Percentiles rank a stretch among this genome's conserved stretches.
These are phyloP conservation scores for Campylomormyrus tamandua DNA, from an alignment of 2,113 vertebrate species.

Conservation along the genomic window DNA sequence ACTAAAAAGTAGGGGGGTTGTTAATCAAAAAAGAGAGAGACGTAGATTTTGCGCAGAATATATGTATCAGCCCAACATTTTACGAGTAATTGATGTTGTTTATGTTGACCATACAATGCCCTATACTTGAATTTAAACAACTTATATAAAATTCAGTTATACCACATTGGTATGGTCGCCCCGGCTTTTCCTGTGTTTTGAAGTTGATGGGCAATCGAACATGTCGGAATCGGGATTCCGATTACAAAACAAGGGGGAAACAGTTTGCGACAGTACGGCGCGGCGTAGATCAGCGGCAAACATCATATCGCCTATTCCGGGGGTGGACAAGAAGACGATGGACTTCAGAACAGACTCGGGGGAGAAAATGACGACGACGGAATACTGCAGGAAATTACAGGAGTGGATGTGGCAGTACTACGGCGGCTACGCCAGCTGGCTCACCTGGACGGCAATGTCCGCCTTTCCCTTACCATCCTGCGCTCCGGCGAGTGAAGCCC, in stretches of 20 bases:
- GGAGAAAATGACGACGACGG: conserved; percentile 48
- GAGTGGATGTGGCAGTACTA: conserved; percentile 95
- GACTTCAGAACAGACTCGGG: background rate
- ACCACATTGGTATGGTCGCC: background rate
- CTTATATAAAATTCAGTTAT: background rate
- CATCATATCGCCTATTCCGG: background rate
- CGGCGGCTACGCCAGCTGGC: conserved; percentile 78
- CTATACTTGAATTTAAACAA: background rate
- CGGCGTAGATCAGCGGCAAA: conserved; percentile 15
- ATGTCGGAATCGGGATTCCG: conserved; percentile 58
- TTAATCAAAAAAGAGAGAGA: background rate
- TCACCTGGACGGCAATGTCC: conserved; percentile 62
- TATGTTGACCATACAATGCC: background rate
- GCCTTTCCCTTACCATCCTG: conserved; percentile 53
- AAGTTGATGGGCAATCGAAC: conserved; percentile 37
- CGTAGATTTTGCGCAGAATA: background rate
- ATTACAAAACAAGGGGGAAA: conserved; percentile 39
- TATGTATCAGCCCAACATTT: background rate
- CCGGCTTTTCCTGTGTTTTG: background rate
- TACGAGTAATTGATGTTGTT: background rate
- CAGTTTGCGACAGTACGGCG: background rate
- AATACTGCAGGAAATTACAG: conserved; percentile 82
- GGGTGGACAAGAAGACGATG: background rate
- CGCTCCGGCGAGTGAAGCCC: conserved; percentile 26
- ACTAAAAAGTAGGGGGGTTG: background rate